A percentile compares a stretch with the other conserved stretches of the same genome.
These are phyloP conservation scores for Caenorhabditis panamensis DNA, from an alignment of 2,888 invertebrate species.

Conservation along the genomic window DNA sequence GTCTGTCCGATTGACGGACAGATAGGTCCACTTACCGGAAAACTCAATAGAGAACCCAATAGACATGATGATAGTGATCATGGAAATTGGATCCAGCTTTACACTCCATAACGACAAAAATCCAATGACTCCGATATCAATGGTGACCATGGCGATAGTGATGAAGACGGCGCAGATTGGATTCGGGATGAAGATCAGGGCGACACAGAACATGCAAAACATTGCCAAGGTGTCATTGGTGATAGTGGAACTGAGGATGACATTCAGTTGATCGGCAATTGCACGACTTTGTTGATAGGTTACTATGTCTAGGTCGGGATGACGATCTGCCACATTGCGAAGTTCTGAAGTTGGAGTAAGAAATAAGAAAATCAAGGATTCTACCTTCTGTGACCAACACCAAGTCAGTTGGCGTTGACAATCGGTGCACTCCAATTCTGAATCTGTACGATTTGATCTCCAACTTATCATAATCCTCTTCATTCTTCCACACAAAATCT, in stretches of 20 bases:
- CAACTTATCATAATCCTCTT: slow-evolving; percentile 59
- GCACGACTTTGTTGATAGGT: slow-evolving; percentile 79
- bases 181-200: slow-evolving; percentile 94
- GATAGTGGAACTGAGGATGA: slow-evolving; percentile 79
- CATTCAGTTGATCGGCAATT: slow-evolving; percentile 81
- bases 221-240: slow-evolving; percentile 83
- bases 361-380: too few species aligned
- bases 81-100: slow-evolving; percentile 89
- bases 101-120: slow-evolving; percentile 97
- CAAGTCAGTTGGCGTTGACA: slow-evolving; percentile 78
- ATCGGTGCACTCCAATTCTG: slow-evolving; percentile 78
- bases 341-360: slow-evolving; percentile 57
- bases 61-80: slow-evolving; percentile 94
- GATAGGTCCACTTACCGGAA: slow-evolving; percentile 59
- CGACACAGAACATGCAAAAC: slow-evolving; percentile 93
- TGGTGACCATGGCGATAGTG: slow-evolving; percentile 89
- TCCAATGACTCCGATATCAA: slow-evolving; percentile 87
- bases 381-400: slow-evolving; percentile 71
- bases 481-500: slow-evolving; percentile 79
- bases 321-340: slow-evolving; percentile 73
- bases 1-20: too few species aligned
- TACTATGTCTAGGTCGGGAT: slow-evolving; percentile 76
- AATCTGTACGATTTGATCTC: slow-evolving; percentile 77
- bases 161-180: slow-evolving; percentile 95
- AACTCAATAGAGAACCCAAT: slow-evolving; percentile 79